Evolutionary conservation across 2,113 vertebrate species (phyloP), one percentile per base, ranked within the genome.

Genomic region (Syngnathoides biaculeatus): DNA sequence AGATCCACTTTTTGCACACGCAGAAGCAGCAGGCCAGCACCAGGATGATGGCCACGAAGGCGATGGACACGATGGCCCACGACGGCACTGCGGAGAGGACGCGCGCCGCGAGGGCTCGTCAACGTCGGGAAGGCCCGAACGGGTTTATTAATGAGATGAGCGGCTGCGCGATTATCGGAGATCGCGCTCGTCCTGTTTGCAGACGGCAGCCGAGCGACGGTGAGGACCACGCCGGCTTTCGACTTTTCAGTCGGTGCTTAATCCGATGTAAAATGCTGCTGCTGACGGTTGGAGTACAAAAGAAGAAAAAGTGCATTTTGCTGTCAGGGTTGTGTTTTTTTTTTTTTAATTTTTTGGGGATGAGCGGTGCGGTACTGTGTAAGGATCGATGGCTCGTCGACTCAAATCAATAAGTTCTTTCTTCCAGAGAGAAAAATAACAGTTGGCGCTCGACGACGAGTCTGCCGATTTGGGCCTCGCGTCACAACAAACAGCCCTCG

Each of bases 1-100:
- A 97, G 83, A 98, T 95, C 88, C 97, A 99, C 90, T 99, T 99
- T 94, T 99, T 99, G 93, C 97, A 99, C 89, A 99, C 79, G 89
- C 97, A 99, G 92, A 98, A 99, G 92, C 97, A 99, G 93, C 97
- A 99, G 64, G 97, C 96, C 79, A 99, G 89, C 80, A 97, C 95
- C 91, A 99, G 92, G 73, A 99, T 93, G 84, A 98, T 93, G 2
- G 93, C 97, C 57, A 99, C 97, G 65, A 99, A 98, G 86, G 96
- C 97, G 75, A 99, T 98, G 43, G 97, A 97, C 75, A 98, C 95
- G 77, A 99, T 94, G 91, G 97, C 97, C 97, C 97, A 99, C 42
- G 95, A 94, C 81, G 97, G 97, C 93, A 99, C 97, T 99, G 93
- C 50, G 45, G 50, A 35, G 20, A 30, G 20, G 13, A 20, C 40